Evolutionary conservation across 2,888 invertebrate genomes (phyloP), one percentile per base, ranked within the genome.

Genomic region (Microctonus aethiopoides): DNA sequence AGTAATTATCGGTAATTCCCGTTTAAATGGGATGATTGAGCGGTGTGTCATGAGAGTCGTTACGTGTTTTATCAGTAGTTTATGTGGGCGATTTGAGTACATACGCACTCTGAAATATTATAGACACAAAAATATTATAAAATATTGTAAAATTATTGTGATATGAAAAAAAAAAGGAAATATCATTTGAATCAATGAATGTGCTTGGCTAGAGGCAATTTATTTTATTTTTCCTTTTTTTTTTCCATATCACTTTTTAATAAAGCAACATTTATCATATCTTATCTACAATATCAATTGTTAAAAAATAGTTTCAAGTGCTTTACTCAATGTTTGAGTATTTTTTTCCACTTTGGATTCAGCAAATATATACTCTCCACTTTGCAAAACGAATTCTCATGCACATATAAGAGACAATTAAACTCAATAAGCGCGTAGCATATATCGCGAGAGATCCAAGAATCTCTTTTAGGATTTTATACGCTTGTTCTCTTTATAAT

Each of bases 1-100:
- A 26, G 41, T 46, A 59, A 66, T 66, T 66, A 66, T 59, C 56
- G 41, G 57, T 59, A 66, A 66, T 66, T 66, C 59, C 24, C 41
- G 39, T 20, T 29, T 29, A 66, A 57, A 66, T 22, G 57, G 59
- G 46, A 57, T 46, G 46, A 46, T 46, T 46, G 46, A 46, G 46
- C 46, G 46, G 16, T 46, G 6, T 46, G 46, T 46, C 46, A 46
- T 46, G 16, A 16, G 20, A 16, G 7, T 9, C n/a, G 16, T n/a
- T n/a, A 7, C 6, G 16, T 46, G 10, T 36, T 36, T 36, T 36
- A n/a, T 46, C 4, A 16, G 46, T 46, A 6, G 3, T 7, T 46
- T 46, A 6, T 46, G 46, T 34, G 29, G 52, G 20, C 32, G 22
- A 11, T 56, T 52, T 9, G n/a, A 22, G 66, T 66, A 41, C 59